Conservation (phyloP, 2,797 vertebrate species). For the Argyrosomus regius region DNA sequence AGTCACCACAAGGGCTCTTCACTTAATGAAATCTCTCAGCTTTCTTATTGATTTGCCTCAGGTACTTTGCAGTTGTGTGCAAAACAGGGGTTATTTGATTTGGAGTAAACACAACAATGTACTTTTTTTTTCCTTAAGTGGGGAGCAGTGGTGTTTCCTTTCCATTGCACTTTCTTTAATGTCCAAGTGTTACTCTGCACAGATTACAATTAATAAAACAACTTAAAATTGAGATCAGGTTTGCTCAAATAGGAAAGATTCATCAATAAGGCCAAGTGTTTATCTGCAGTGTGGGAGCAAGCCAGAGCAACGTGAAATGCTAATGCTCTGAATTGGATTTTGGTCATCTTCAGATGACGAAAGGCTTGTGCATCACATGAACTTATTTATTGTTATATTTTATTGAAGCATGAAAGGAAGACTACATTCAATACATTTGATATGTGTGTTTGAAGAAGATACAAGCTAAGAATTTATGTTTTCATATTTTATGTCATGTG, state of each 20-base stretch:
- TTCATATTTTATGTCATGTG: neutral
- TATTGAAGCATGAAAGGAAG: constrained; percentile 22
- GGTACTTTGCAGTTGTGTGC: constrained; percentile 76
- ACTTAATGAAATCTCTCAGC: constrained; percentile 82
- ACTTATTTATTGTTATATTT: constrained; percentile 29
- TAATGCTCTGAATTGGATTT: constrained; percentile 44
- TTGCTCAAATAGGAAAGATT: constrained; percentile 46
- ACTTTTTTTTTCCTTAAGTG: constrained; percentile 41
- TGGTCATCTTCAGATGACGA: constrained; percentile 36
- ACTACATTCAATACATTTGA: constrained; percentile 8
- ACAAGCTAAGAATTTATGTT: neutral
- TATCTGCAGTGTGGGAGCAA: constrained; percentile 46
- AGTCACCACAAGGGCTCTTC: constrained; percentile 78
- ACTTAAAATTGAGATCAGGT: constrained; percentile 39
- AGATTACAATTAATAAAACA: constrained; percentile 49
- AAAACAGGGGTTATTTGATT: constrained; percentile 75
- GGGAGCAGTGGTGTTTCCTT: neutral
- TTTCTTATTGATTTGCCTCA: constrained; percentile 81
- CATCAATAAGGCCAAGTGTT: constrained; percentile 44
- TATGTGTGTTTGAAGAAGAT: neutral
- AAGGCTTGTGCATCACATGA: constrained; percentile 24
- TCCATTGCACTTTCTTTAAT: neutral
- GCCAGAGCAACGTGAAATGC: constrained; percentile 25
- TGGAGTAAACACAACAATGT: constrained; percentile 65
- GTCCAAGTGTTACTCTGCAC: constrained; percentile 19